Conservation (phyloP, 2,113 vertebrate species). For the Nestor notabilis region DNA sequence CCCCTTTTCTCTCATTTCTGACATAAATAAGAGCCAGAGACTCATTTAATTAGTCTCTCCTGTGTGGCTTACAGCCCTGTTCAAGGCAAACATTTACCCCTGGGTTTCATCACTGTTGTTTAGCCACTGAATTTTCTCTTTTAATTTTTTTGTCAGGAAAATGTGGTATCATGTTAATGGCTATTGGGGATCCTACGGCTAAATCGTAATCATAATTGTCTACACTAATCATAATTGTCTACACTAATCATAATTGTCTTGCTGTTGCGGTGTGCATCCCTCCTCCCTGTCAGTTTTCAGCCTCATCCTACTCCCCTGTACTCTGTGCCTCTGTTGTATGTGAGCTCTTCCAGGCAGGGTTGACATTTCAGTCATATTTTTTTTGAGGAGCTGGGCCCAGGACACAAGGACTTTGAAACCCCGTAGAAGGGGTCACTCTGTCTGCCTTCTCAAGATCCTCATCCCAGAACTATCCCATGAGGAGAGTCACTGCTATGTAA, state of each 20-base stretch:
- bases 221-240: conserved; percentile 43
- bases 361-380: background rate
- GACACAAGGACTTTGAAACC: background rate
- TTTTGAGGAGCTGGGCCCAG: background rate
- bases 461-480: background rate
- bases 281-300: background rate
- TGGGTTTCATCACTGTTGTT: background rate
- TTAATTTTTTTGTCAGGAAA: conserved; percentile 39
- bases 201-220: conserved; percentile 54
- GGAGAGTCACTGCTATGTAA: background rate
- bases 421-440: background rate
- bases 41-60: conserved; percentile 7
- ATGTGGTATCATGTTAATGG: conserved; percentile 1
- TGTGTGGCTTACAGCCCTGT: background rate
- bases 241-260: conserved; percentile 45
- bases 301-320: background rate
- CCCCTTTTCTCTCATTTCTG: background rate
- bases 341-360: background rate
- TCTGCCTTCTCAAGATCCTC: background rate
- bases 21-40: background rate
- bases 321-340: accelerated
- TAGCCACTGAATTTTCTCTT: background rate
- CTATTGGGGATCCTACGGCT: conserved; percentile 14
- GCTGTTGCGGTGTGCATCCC: background rate
- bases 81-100: background rate